phyloP scores from a whole-genome alignment of 1,140 invertebrate genomes.

The Calosoma granatense region DNA sequence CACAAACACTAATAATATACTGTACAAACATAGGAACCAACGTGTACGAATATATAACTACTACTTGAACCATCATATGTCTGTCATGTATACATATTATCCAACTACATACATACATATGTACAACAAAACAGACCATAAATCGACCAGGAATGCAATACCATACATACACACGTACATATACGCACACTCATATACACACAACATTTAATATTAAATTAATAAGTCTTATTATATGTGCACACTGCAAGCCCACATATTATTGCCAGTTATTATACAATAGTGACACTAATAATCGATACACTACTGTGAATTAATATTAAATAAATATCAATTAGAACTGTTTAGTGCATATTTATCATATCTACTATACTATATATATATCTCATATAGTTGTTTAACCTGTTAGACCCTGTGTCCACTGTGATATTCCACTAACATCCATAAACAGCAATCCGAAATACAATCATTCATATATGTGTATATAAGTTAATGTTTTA shows the following conservation, averaged over 20 bases:
- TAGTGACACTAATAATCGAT: conserved; percentile 7
- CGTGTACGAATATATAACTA: not conserved
- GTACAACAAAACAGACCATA: too few relatives aligned
- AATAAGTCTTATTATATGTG: conserved; percentile 4
- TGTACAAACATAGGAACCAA: not conserved
- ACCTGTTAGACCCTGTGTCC: too few relatives aligned
- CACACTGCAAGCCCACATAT: conserved; percentile 3
- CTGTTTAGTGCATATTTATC: not conserved
- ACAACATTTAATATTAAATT: not conserved
- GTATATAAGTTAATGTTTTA: too few relatives aligned
- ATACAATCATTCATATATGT: too few relatives aligned
- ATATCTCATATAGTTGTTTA: too few relatives aligned
- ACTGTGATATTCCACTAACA: too few relatives aligned
- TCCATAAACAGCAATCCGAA: too few relatives aligned
- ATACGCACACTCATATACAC: not conserved
- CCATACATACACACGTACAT: not conserved
- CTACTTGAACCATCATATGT: too few relatives aligned
- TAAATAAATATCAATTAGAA: conserved; percentile 8
- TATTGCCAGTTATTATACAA: not conserved
- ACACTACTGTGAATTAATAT: conserved; percentile 7
- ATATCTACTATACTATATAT: too few relatives aligned
- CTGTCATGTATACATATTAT: too few relatives aligned
- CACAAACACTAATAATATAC: not conserved
- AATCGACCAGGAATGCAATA: too few relatives aligned
- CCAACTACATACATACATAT: too few relatives aligned